A percentile compares a stretch with the other conserved stretches of the same genome.
These are phyloP conservation scores for Panagrolaimus sp. DNA, from an alignment of 1,140 invertebrate genomes.

Conservation along the genomic window DNA sequence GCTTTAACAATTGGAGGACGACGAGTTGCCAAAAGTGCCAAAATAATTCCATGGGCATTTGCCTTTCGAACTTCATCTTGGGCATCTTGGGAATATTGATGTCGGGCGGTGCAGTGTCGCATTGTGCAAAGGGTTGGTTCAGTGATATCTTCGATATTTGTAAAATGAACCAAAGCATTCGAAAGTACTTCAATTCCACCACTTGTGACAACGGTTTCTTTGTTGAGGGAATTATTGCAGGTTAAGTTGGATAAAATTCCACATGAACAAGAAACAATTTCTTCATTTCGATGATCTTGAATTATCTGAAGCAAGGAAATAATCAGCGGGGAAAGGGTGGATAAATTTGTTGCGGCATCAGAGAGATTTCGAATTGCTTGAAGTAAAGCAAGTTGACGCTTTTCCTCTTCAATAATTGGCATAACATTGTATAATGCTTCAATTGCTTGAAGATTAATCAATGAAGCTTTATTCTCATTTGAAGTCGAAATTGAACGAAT, in stretches of 20 bases:
- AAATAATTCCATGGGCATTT: conserved; percentile 85
- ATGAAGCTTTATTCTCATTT: conserved; percentile 91
- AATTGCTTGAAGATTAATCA: conserved; percentile 69
- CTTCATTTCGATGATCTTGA: conserved; percentile 87
- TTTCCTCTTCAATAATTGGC: neutral
- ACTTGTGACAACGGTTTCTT: conserved; percentile 64
- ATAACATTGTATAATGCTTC: neutral
- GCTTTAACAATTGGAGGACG: conserved; percentile 65
- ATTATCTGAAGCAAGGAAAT: conserved; percentile 79
- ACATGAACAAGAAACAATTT: conserved; percentile 91
- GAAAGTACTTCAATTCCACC: conserved; percentile 91
- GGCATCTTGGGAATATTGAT: conserved; percentile 69
- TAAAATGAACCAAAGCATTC: conserved; percentile 83
- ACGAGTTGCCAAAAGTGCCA: conserved; percentile 80
- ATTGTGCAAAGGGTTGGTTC: conserved; percentile 95
- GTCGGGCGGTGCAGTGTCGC: conserved; percentile 87
- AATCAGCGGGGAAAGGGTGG: conserved; percentile 78
- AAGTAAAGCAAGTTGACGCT: conserved; percentile 64
- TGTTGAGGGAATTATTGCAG: conserved; percentile 79
- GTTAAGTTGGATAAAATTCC: conserved; percentile 97
- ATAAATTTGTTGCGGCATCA: conserved; percentile 83
- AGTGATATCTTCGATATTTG: conserved; percentile 93
- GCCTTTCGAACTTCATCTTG: conserved; percentile 81
- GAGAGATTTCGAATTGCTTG: conserved; percentile 96
- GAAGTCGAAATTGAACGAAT: conserved; percentile 92